A percentile compares a stretch with the other conserved stretches of the same genome.
Conservation (phyloP, 2,888 invertebrate species). For the Latrodectus hesperus region DNA sequence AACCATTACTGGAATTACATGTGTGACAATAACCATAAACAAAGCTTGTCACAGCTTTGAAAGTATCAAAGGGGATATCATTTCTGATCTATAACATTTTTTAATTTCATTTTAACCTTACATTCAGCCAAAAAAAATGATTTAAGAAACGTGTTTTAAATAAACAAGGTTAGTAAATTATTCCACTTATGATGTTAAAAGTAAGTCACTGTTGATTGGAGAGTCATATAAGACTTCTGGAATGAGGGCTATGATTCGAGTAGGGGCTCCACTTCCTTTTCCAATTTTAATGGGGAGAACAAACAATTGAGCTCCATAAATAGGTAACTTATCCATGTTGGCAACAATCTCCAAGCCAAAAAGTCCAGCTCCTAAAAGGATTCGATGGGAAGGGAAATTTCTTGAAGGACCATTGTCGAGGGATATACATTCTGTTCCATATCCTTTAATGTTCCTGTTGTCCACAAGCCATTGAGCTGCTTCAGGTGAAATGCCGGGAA, state of each 20-base stretch:
- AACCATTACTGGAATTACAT: no score
- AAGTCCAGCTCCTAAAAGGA: slow-evolving; percentile 76
- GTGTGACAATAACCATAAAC: no score
- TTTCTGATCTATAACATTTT: no score
- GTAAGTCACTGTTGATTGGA: neutral
- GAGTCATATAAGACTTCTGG: slow-evolving; percentile 32
- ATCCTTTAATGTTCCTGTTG: slow-evolving; percentile 79
- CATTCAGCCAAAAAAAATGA: no score
- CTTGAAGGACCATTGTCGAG: slow-evolving; percentile 79
- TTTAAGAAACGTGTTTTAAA: no score
- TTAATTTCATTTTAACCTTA: no score
- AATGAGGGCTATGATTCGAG: slow-evolving; percentile 77
- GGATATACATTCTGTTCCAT: slow-evolving; percentile 81
- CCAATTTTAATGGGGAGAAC: slow-evolving; percentile 81
- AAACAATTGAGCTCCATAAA: slow-evolving; percentile 72
- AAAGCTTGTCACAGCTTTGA: no score
- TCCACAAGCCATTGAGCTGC: slow-evolving; percentile 80
- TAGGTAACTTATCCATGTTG: slow-evolving; percentile 74
- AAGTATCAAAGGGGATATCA: no score
- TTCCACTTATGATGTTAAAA: neutral
- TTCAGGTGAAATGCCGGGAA: slow-evolving; percentile 78
- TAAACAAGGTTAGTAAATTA: no score
- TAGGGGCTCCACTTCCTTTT: slow-evolving; percentile 80
- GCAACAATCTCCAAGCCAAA: slow-evolving; percentile 81
- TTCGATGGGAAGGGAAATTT: slow-evolving; percentile 77